Evolutionary conservation across 2,888 invertebrate species (phyloP).

Genomic region (Boloria selene): DNA sequence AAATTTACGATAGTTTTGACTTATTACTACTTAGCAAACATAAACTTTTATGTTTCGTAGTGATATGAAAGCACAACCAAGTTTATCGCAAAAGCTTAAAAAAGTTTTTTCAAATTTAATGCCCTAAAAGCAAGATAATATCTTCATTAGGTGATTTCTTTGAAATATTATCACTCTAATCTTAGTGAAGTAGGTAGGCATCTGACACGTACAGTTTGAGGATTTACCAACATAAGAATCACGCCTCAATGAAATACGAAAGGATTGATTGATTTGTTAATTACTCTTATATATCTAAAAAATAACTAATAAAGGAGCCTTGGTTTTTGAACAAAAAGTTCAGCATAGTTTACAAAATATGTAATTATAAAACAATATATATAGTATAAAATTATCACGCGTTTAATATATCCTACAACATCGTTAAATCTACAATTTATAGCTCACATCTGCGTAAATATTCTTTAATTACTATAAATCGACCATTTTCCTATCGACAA

Average conservation of each 20-base stretch:
- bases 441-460: constrained; percentile 21
- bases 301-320: constrained; percentile 59
- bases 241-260: constrained; percentile 36
- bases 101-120: constrained; percentile 9
- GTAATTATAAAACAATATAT: constrained; percentile 54
- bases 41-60: constrained; percentile 24
- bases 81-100: constrained; percentile 34
- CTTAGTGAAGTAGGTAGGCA: constrained; percentile 41
- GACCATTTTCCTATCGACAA: constrained; percentile 15
- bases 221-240: constrained; percentile 28
- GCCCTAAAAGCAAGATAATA: constrained; percentile 4
- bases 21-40: constrained; percentile 21
- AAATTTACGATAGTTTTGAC: constrained; percentile 25
- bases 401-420: constrained; percentile 38
- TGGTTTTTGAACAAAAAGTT: constrained; percentile 70
- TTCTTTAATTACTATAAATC: constrained; percentile 20
- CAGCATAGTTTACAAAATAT: constrained; percentile 59
- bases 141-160: neutral
- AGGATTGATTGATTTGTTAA: constrained; percentile 42
- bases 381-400: constrained; percentile 58
- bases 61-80: constrained; percentile 41
- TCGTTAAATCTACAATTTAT: constrained; percentile 38
- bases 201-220: constrained; percentile 38
- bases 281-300: constrained; percentile 56
- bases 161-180: constrained; percentile 1